Evolutionary conservation across 1,140 invertebrate species (phyloP).

Genomic region (Hydropsyche tenuis): DNA sequence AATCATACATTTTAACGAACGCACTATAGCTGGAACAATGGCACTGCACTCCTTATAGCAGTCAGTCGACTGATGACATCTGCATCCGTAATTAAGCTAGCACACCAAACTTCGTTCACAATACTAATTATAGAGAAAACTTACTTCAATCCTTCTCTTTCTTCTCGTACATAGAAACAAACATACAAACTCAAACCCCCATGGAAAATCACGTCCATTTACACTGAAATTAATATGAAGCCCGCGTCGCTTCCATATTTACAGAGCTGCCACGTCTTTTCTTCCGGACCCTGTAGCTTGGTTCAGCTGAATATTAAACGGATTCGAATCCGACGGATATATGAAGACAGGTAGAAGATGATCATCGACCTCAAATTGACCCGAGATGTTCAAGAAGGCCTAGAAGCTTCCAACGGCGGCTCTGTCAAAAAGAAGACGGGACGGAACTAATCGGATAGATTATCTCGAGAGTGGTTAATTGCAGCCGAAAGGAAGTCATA

Average conservation of each 20-base stretch:
- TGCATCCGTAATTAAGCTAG: constrained; percentile 28
- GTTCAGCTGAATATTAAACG: constrained; percentile 19
- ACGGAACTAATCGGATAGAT: constrained; percentile 5
- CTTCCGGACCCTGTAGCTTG: constrained; percentile 24
- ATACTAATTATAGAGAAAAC: constrained; percentile 2
- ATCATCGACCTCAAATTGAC: neutral
- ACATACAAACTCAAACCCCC: neutral
- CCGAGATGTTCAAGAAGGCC: too few species aligned
- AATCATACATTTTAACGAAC: neutral
- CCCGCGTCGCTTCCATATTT: constrained; percentile 40
- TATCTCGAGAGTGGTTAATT: constrained; percentile 1
- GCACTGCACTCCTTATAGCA: constrained; percentile 2
- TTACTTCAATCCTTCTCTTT: constrained; percentile 13
- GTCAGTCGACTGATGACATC: constrained; percentile 30
- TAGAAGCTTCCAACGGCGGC: too few species aligned
- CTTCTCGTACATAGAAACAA: neutral
- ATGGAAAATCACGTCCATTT: neutral
- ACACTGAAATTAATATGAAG: constrained; percentile 25
- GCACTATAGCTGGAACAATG: constrained; percentile 26
- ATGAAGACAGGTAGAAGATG: neutral
- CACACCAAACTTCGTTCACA: neutral
- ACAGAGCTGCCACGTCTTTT: constrained; percentile 24
- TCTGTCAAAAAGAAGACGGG: neutral
- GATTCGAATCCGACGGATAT: neutral
- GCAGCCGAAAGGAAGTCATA: constrained; percentile 1